phyloP scores from a whole-genome alignment of 2,888 invertebrate species.

The Acleris emargana region DNA sequence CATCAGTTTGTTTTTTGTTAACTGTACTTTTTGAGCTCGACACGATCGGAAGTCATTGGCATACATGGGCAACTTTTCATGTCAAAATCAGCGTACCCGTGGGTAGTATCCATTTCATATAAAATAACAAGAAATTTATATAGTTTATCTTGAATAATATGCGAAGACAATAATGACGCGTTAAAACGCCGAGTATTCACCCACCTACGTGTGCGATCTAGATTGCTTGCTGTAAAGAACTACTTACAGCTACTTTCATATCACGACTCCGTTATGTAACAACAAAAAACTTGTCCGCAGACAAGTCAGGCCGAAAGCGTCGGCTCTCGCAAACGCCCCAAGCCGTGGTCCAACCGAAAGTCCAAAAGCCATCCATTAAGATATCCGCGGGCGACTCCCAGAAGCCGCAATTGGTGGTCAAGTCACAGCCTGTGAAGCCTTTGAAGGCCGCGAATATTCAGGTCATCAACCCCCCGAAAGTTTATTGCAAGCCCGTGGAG shows the following conservation, averaged over 20 bases:
- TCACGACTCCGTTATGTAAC: conserved; percentile 20
- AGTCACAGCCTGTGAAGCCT: conserved; percentile 74
- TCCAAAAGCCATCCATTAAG: conserved; percentile 70
- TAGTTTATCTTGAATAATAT: no score
- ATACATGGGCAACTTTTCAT: no score
- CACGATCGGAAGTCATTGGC: neutral
- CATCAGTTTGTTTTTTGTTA: no score
- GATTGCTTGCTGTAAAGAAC: neutral
- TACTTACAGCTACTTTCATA: conserved; percentile 11
- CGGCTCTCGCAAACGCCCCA: conserved; percentile 73
- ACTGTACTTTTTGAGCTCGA: no score
- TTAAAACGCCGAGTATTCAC: no score
- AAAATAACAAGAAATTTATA: no score
- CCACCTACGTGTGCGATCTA: conserved; percentile 12
- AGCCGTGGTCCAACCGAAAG: conserved; percentile 69
- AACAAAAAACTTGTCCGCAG: conserved; percentile 47
- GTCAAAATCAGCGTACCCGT: no score
- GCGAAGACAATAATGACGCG: no score
- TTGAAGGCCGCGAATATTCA: conserved; percentile 76
- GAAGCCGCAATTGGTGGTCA: conserved; percentile 74
- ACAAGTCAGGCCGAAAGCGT: conserved; percentile 72
- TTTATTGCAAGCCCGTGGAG: conserved; percentile 77
- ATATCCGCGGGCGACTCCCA: conserved; percentile 56
- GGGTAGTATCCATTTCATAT: no score
- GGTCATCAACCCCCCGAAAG: conserved; percentile 71